Evolutionary conservation across 2,797 vertebrate genomes (phyloP), one percentile per base, ranked within the genome.

Genomic region (Rhinatrema bivittatum): DNA sequence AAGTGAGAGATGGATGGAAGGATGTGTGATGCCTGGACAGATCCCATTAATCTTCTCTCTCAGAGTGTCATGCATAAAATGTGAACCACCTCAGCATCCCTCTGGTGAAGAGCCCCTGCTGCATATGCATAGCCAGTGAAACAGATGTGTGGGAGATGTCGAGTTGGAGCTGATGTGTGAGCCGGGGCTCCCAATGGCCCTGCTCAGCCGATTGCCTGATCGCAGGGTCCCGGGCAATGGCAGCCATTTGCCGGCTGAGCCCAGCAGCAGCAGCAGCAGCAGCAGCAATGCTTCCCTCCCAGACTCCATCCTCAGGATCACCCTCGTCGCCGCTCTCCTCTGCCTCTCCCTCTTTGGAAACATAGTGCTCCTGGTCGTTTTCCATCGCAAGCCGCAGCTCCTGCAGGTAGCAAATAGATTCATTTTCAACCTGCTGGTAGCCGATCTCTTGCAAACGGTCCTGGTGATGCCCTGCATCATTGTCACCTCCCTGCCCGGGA

Each of bases 321-420:
- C 66, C 22, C 74, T 91, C 36, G 87, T 90, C 46, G 75, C 85
- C 0, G 38, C 79, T 42, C 87, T 92, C 6, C 76, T 93, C 25
- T 80, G 83, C 1, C 71, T 78, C 25, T 90, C 90, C 2, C 61
- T 93, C 32, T 79, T 92, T 7, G 89, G 88, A 23, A 94, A 92
- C 18, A 64, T 90, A 20, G 77, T 91, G 36, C 85, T 94, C 14
- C 76, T 86, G 23, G 62, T 89, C 37, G 90, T 91, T 42, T 80
- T 93, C 63, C 87, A 90, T 56, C 82, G 84, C 50, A 93, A 92
- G 68, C 90, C 91, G 1, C 86, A 91, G 67, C 80, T 94, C 16
- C 78, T 93, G 14, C 89, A 93, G 3, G 87, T 91, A 20, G 86
- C 90, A 55, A 92, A 94, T 55, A 85, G 87, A 36, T 93, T 94